phyloP scores from a whole-genome alignment of 2,888 invertebrate genomes.

The Danaus chrysippus region DNA sequence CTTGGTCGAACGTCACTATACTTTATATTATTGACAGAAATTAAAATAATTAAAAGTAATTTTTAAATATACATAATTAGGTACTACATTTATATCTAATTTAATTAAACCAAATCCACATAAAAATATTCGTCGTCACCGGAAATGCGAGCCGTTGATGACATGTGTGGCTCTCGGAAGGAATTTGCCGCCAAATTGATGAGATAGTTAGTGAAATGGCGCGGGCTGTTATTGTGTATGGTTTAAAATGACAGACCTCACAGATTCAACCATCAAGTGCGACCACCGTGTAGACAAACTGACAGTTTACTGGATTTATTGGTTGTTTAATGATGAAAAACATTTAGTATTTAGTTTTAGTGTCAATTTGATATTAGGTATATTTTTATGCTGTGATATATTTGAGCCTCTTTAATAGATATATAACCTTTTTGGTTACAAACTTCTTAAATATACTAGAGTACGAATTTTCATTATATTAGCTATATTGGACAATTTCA shows the following conservation, averaged over 20 bases:
- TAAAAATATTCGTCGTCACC: conserved; percentile 43
- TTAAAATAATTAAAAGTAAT: conserved; percentile 12
- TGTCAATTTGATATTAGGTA: background rate
- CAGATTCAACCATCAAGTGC: conserved; percentile 33
- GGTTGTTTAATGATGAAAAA: conserved; percentile 54
- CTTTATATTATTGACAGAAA: no score
- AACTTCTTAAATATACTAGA: no score
- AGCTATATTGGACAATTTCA: no score
- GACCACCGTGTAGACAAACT: conserved; percentile 9
- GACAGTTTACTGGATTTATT: conserved; percentile 13
- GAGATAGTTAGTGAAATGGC: conserved; percentile 71
- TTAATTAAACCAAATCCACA: conserved; percentile 32
- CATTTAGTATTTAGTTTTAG: conserved; percentile 29
- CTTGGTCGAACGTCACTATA: no score
- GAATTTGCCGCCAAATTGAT: conserved; percentile 64
- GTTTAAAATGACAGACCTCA: conserved; percentile 51
- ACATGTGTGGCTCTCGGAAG: conserved; percentile 45
- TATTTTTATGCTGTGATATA: no score
- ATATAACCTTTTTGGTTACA: no score
- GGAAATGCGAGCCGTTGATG: conserved; percentile 64
- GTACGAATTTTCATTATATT: no score
- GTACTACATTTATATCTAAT: background rate
- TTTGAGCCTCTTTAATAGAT: no score
- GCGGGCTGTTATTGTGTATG: conserved; percentile 40
- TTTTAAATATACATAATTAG: background rate